Evolutionary conservation across 2,888 invertebrate genomes (phyloP), one percentile per base, ranked within the genome.

Genomic region (Eristalis arbustorum): DNA sequence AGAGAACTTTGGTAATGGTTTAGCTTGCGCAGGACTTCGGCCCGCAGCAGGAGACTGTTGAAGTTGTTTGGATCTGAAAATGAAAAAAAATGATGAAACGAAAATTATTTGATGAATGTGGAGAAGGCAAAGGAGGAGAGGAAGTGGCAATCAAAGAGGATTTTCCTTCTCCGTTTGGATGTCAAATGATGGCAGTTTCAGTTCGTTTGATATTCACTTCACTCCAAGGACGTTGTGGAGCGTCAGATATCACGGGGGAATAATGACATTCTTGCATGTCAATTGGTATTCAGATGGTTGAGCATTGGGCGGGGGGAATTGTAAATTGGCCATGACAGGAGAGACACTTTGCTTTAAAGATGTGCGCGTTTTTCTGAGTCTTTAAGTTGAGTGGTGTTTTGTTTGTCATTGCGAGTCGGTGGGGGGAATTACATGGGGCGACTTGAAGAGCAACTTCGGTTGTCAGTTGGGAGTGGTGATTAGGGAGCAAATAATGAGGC

Each of bases 41-140:
- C 95, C 84, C 96, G 93, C 91, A 95, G 94, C 89, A 95, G 94
- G 63, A 95, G 93, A 87, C 95, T 93, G 89, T 95, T 93, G 89
- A 95, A 95, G 91, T 95, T 95, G 87, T 93, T 93, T 56, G 95
- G 95, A 89, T 93, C 96, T 96, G 93, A 49, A 94, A 94, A n/a
- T 2, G n/a, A 18, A 49, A 49, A 49, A n/a, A n/a, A n/a, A n/a
- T n/a, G n/a, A 42, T n/a, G 13, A 18, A 18, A 49, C 8, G 18
- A 18, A 49, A 49, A 18, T 18, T n/a, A 5, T 18, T 22, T 18
- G 18, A 31, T 31, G n/a, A 18, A 1, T 5, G 49, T 18, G 49
- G n/a, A 49, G n/a, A n/a, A n/a, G n/a, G n/a, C n/a, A 49, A 49
- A 49, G 49, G n/a, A n/a, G 49, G 5, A 1, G 4, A 6, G 6